Evolutionary conservation across 2,888 invertebrate species (phyloP).

Genomic region (Drosophila kanekoi): DNA sequence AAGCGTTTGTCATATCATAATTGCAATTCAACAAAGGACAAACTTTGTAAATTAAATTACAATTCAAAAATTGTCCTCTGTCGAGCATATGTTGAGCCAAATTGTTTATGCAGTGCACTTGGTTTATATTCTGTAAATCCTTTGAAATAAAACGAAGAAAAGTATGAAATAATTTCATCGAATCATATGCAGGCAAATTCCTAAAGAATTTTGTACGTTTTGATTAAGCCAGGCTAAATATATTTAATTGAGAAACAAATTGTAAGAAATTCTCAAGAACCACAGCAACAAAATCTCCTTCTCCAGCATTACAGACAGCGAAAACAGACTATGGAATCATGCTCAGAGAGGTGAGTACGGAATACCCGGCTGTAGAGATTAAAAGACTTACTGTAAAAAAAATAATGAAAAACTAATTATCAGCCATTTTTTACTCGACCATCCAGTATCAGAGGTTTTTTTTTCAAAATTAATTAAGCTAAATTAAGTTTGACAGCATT

Average conservation of each 20-base stretch:
- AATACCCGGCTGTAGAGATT: neutral
- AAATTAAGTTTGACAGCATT: slow-evolving; percentile 73
- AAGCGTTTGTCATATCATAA: slow-evolving; percentile 29
- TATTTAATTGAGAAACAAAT: too few species aligned
- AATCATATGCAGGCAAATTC: neutral
- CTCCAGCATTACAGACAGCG: too few species aligned
- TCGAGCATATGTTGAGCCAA: slow-evolving; percentile 4
- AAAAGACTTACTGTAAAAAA: neutral
- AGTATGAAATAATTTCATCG: neutral
- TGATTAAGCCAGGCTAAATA: neutral
- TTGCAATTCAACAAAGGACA: slow-evolving; percentile 15
- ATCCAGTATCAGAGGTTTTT: slow-evolving; percentile 32
- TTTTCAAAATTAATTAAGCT: slow-evolving; percentile 72
- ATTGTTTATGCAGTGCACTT: neutral
- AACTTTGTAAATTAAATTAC: slow-evolving; percentile 52
- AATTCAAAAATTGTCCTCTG: slow-evolving; percentile 26
- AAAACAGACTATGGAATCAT: too few species aligned
- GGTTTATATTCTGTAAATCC: neutral
- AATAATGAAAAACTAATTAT: slow-evolving; percentile 50
- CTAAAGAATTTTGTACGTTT: neutral
- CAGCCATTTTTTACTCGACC: slow-evolving; percentile 23
- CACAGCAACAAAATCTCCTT: too few species aligned
- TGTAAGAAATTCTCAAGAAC: too few species aligned
- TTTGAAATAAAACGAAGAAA: neutral
- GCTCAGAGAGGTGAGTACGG: neutral